These are phyloP conservation scores for Branchipolynoe longqiensis DNA, from an alignment of 2,888 invertebrate species.

Conservation along the genomic window DNA sequence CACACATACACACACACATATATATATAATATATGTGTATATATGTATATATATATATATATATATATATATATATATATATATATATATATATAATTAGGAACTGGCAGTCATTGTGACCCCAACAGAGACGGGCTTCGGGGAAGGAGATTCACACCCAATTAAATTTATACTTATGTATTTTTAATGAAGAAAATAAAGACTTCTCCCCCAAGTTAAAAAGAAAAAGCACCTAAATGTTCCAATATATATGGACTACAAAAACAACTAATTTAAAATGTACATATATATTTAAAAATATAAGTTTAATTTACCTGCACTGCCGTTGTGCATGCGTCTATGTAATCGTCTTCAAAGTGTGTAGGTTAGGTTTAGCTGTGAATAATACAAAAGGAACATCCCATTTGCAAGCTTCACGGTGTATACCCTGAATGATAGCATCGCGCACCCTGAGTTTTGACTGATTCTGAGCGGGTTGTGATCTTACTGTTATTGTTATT, in stretches of 20 bases:
- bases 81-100: background rate
- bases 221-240: background rate
- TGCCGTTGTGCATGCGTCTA: no score
- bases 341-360: no score
- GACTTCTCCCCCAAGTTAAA: background rate
- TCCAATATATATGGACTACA: background rate
- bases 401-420: no score
- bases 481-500: no score
- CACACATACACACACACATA: no score
- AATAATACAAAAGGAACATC: no score
- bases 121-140: background rate
- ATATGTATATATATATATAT: background rate
- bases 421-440: no score
- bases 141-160: background rate
- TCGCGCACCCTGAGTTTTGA: no score
- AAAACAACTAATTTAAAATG: background rate
- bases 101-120: conserved; percentile 6
- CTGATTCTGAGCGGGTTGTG: no score
- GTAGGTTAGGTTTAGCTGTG: no score
- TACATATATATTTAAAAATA: no score
- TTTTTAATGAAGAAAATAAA: background rate
- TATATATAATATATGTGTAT: background rate
- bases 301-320: no score
- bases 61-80: background rate
- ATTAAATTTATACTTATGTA: conserved; percentile 18